Conservation (phyloP, 2,797 vertebrate genomes). For the Pseudocheirus occidentalis region DNA sequence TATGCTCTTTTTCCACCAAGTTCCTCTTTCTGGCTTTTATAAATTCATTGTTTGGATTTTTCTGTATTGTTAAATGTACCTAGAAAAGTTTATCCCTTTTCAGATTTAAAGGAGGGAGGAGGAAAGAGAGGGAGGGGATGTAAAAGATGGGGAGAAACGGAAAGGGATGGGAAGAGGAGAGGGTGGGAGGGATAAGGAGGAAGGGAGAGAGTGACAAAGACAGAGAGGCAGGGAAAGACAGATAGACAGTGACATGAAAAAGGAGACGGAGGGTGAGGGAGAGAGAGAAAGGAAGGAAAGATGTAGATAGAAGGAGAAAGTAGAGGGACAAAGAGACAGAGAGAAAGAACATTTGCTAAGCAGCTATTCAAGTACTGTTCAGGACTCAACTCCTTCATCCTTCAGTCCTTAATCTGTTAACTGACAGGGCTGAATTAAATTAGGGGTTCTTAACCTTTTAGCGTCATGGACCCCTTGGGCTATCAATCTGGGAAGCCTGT, state of each 20-base stretch:
- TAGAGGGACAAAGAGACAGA: neutral
- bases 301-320: neutral
- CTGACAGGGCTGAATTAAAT: neutral
- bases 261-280: neutral
- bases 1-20: neutral
- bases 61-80: conserved; percentile 19
- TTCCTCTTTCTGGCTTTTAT: neutral
- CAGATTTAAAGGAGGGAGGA: conserved; percentile 3
- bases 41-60: conserved; percentile 47
- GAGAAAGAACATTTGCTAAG: neutral
- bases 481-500: neutral
- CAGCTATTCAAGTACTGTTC: neutral
- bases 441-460: neutral
- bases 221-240: neutral
- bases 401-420: neutral
- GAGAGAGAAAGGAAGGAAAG: neutral
- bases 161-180: too few relatives aligned
- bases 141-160: neutral
- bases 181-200: accelerated
- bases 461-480: neutral
- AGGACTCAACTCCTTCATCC: neutral
- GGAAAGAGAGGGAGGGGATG: neutral
- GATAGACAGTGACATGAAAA: too few relatives aligned
- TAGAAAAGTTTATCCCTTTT: neutral
- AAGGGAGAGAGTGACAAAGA: neutral